phyloP scores from a whole-genome alignment of 2,888 invertebrate genomes.

The Acanthosepion esculentum region DNA sequence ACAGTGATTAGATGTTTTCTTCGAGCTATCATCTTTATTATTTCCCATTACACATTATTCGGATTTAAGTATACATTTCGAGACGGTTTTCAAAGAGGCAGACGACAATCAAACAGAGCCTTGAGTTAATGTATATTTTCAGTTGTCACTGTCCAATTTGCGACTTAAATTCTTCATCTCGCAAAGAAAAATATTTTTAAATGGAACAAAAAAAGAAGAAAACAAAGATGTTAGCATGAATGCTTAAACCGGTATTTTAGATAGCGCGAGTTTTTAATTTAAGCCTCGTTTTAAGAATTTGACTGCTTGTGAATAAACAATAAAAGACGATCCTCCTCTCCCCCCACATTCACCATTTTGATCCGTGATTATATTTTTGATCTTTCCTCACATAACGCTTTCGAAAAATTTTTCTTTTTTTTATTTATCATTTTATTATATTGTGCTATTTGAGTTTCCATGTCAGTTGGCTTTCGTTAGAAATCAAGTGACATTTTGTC shows the following conservation, averaged over 20 bases:
- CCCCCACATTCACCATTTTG: background rate
- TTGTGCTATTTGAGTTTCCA: background rate
- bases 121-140: background rate
- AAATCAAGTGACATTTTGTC: background rate
- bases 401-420: no score
- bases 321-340: background rate
- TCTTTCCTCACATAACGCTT: background rate
- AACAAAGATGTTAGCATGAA: background rate
- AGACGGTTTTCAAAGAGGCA: background rate
- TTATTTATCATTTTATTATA: no score
- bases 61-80: background rate
- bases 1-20: conserved; percentile 33
- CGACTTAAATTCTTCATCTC: background rate
- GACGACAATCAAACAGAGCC: background rate
- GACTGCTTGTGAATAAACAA: background rate
- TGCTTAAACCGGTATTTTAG: background rate
- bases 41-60: background rate
- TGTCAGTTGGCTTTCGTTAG: background rate
- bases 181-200: background rate
- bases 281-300: background rate
- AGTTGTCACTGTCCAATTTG: background rate
- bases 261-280: background rate
- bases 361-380: background rate
- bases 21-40: background rate
- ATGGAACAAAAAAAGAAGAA: background rate